These are phyloP conservation scores for Ceratosolen solmsi DNA, from an alignment of 1,140 invertebrate genomes.

Conservation along the genomic window DNA sequence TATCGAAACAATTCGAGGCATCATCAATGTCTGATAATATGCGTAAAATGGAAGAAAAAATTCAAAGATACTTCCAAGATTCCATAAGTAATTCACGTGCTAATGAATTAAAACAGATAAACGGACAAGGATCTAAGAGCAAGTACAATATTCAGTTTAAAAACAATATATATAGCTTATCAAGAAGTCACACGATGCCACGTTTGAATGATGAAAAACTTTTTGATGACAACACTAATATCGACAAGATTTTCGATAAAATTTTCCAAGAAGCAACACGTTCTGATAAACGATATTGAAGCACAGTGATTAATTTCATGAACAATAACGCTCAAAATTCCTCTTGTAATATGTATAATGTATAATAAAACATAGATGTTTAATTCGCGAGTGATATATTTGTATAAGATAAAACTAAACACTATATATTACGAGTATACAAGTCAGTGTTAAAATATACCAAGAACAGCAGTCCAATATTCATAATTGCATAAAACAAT, in stretches of 20 bases:
- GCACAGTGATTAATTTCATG: not conserved
- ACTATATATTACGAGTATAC: too few species aligned
- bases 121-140: conserved; percentile 54
- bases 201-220: conserved; percentile 78
- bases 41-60: conserved; percentile 82
- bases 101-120: conserved; percentile 25
- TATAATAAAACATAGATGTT: not conserved
- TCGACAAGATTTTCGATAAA: conserved; percentile 85
- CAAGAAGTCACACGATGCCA: conserved; percentile 84
- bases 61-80: conserved; percentile 82
- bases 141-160: conserved; percentile 54
- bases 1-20: conserved; percentile 84
- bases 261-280: conserved; percentile 75
- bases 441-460: too few species aligned
- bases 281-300: conserved; percentile 53
- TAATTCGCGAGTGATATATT: conserved; percentile 1
- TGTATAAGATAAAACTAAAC: too few species aligned
- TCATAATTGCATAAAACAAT: too few species aligned
- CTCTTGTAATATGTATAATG: not conserved
- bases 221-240: conserved; percentile 78
- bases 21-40: conserved; percentile 82
- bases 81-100: not conserved
- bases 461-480: too few species aligned
- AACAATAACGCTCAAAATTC: not conserved
- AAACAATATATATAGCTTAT: conserved; percentile 67